Evolutionary conservation across 2,797 vertebrate genomes (phyloP).

Genomic region (Notamacropus eugenii): DNA sequence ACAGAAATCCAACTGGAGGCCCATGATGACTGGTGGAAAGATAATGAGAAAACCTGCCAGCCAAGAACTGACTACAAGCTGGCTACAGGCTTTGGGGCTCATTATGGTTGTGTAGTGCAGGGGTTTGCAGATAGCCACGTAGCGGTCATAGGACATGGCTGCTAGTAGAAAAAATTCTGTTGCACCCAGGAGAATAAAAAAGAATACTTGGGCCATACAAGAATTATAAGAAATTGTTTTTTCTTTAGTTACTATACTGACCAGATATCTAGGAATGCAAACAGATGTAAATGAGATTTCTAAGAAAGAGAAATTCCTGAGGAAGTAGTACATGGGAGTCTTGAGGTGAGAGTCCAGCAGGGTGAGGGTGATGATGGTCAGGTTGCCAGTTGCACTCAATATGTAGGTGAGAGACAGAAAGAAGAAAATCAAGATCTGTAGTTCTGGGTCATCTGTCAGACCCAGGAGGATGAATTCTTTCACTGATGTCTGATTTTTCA

Average conservation of each 20-base stretch:
- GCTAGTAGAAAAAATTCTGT: background rate
- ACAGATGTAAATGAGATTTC: background rate
- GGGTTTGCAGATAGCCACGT: background rate
- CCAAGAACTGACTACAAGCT: background rate
- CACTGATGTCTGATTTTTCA: background rate
- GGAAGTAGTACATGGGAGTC: background rate
- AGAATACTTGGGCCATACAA: background rate
- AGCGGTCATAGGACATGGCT: background rate
- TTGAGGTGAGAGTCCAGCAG: background rate
- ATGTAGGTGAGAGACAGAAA: background rate
- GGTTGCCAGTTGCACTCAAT: background rate
- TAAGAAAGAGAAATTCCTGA: background rate
- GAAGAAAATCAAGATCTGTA: background rate
- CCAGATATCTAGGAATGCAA: background rate
- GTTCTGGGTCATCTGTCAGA: background rate
- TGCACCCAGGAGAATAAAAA: background rate
- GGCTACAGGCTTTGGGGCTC: background rate
- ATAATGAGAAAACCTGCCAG: background rate
- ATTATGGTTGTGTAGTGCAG: background rate
- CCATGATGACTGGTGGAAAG: constrained; percentile 42
- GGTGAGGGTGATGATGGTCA: background rate
- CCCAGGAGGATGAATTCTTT: background rate
- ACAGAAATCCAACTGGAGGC: constrained; percentile 49
- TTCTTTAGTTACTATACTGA: background rate
- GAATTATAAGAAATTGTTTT: background rate